A percentile compares a stretch with the other conserved stretches of the same genome.
phyloP scores from a whole-genome alignment of 2,888 invertebrate genomes.

The Lissocephala sabroskyi region DNA sequence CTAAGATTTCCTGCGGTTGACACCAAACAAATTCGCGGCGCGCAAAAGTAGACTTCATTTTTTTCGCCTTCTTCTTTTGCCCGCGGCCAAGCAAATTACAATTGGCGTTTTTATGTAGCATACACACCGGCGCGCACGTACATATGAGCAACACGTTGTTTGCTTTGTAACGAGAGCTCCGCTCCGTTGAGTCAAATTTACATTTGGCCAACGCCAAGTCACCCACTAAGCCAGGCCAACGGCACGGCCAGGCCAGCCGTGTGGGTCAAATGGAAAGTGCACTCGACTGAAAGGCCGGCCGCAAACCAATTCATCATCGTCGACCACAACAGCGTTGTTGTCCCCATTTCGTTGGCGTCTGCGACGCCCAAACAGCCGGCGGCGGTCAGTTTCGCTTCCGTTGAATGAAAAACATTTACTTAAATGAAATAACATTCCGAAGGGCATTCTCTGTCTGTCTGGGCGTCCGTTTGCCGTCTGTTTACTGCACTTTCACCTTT shows the following conservation, averaged over 20 bases:
- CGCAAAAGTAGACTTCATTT: conserved; percentile 21
- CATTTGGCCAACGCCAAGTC: no score
- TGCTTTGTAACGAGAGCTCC: no score
- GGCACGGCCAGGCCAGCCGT: no score
- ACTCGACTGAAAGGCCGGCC: conserved; percentile 45
- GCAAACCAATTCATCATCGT: conserved; percentile 48
- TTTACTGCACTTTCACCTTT: no score
- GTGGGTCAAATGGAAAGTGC: no score
- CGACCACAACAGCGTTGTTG: conserved; percentile 1
- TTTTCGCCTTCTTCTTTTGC: no score
- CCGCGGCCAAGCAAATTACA: conserved; percentile 34
- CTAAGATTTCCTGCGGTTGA: conserved; percentile 15
- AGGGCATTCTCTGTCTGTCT: neutral
- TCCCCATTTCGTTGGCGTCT: neutral
- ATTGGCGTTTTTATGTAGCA: conserved; percentile 38
- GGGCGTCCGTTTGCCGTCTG: neutral
- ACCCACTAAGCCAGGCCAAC: no score
- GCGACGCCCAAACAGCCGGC: conserved; percentile 2
- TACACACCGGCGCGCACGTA: no score
- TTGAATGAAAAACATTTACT: conserved; percentile 22
- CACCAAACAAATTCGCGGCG: conserved; percentile 1
- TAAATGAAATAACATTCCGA: conserved; percentile 32
- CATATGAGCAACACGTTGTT: no score
- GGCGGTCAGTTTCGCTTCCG: neutral
- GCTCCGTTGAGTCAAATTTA: no score